Base-by-base conservation (phyloP, 1,140 invertebrate genomes). In the Cepaea nemoralis region DNA sequence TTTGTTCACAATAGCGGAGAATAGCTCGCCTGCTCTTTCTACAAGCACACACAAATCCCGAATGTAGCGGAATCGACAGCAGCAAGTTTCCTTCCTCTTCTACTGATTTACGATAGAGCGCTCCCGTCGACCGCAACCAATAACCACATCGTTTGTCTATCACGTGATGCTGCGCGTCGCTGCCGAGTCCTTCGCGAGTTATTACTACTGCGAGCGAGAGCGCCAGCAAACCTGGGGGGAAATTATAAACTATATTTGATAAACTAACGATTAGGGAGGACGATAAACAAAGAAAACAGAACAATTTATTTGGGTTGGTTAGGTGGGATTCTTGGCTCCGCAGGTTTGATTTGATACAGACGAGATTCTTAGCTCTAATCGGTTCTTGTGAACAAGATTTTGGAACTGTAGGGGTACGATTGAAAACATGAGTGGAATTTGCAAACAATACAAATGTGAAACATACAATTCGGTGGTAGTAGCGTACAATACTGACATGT, bases 101-200 rank as follows among this genome's bases (percentile, higher is more conserved):
- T 50, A 33, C 50, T 77, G 75, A 77, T 77, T 77, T 77, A 77
- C 75, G 75, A 66, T 63, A 77, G 42, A 5, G 73, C 73, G 14
- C 14, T 75, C 40, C 22, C 40, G 42, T 50, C 73, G 50, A 75
- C 73, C 45, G 27, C 73, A 75, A 55, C 75, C 75, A 77, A 77
- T 77, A 77, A 77, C 75, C 14, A 77, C 55, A 16, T 39, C 55
- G 75, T 77, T 63, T 35, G 48, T 77, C 33, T 77, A 35, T 77
- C 75, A 77, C 75, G 75, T 77, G 75, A 35, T 37, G 63, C 50
- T 35, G 66, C 27, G 55, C 12, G 14, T 39, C n/a, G 40, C 40
- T 74, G 27, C 31, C 16, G 5, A 63, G 71, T 74, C 33, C 12
- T 50, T 27, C 1, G 71, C 71, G 27, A 74, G 35, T 50, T 39